Conservation (phyloP, 1,140 invertebrate genomes). For the Leptestheria dahalacensis region DNA sequence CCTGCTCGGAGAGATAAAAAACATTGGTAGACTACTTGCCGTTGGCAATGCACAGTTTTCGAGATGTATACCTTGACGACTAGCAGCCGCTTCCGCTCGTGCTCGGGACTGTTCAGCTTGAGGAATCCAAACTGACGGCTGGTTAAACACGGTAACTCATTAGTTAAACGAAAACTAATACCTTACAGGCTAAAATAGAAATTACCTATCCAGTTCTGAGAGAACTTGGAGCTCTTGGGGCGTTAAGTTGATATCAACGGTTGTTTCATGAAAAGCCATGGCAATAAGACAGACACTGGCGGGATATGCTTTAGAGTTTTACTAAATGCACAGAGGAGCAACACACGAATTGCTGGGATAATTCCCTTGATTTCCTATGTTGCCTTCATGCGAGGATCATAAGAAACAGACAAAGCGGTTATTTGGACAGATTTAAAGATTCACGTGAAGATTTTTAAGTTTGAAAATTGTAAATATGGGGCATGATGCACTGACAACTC, state of each 20-base stretch:
- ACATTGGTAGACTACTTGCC: neutral
- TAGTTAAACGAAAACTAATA: slow-evolving; percentile 2
- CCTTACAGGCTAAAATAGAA: neutral
- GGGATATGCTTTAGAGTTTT: neutral
- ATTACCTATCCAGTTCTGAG: slow-evolving; percentile 69
- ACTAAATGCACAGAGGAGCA: no score
- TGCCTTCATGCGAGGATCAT: no score
- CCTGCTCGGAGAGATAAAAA: slow-evolving; percentile 30
- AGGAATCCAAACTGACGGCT: slow-evolving; percentile 76
- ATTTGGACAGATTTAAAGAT: no score
- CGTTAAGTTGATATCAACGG: slow-evolving; percentile 19
- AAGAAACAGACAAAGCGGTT: no score
- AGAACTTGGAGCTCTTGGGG: slow-evolving; percentile 52
- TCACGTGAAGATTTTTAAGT: no score
- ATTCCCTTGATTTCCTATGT: no score
- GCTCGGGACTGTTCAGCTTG: slow-evolving; percentile 54
- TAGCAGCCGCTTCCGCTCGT: slow-evolving; percentile 55
- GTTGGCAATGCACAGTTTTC: slow-evolving; percentile 4
- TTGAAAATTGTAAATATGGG: no score
- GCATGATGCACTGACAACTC: no score
- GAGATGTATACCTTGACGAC: slow-evolving; percentile 46
- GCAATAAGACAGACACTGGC: neutral
- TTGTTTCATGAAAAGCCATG: neutral
- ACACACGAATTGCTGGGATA: no score
- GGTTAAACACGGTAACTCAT: slow-evolving; percentile 30